Base-by-base conservation (phyloP, 2,888 invertebrate genomes). In the Sthenelais limicola region DNA sequence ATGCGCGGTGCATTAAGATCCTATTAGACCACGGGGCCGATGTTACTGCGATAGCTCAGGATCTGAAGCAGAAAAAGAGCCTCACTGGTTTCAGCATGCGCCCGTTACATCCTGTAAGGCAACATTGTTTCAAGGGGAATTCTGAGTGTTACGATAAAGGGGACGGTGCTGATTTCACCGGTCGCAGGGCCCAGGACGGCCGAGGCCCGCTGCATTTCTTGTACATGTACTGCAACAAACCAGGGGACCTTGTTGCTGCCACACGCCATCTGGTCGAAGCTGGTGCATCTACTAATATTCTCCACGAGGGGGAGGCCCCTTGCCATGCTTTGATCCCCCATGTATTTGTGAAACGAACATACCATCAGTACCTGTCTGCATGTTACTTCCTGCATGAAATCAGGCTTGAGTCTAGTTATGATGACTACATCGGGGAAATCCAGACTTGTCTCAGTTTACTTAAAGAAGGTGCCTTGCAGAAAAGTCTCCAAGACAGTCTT, bases 191-290 rank as follows among this genome's bases (percentile, higher is more conserved):
- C n/a, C 47, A 21, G 0, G 69, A 71, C 18, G 73, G 73, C 2
- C 30, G 76, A 26, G 73, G 69, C 1, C 71, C 74, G 3, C 48
- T 76, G 33, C 76, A 76, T 35, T 74, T 73, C 30, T 68, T 76
- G 18, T 76, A 76, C 49, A 58, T 58, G 38, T 73, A 73, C 68
- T 76, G 76, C 71, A 74, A 73, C 66, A 76, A 76, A 51, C 76
- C 76, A 3, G n/a, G 47, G 7, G 76, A 76, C 49, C 51, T 76
- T 12, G 35, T 62, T 0, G 26, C 21, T 5, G 33, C 51, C 33
- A 76, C 76, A 4, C 32, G 32, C 15, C n/a, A 68, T 0, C 71
- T 76, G 15, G 30, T 74, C 15, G 28, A 75, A n/a, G 52, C 26
- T n/a, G 76, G 76, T 2, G 68, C 71, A 9, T 71, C 67, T 33